Percentiles rank a stretch among this genome's conserved stretches.
phyloP scores from a whole-genome alignment of 2,888 invertebrate genomes.

The Drosophila trichaetosa region DNA sequence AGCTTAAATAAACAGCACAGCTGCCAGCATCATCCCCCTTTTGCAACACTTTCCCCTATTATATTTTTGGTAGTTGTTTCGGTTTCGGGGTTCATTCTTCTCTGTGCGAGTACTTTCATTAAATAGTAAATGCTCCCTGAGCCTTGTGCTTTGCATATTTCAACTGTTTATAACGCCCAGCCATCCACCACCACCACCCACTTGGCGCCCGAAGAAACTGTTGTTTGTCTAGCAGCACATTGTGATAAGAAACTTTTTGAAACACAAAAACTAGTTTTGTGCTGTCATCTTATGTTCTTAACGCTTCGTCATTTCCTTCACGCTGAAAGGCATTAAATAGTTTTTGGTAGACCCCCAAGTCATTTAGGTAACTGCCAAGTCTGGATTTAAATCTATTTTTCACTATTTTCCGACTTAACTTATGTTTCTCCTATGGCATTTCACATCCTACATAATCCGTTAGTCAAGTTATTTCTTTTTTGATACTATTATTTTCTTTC shows the following conservation, averaged over 20 bases:
- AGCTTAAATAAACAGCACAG: constrained; percentile 69
- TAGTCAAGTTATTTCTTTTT: not conserved
- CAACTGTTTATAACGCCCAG: constrained; percentile 51
- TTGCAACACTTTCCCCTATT: constrained; percentile 69
- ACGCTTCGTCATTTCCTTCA: constrained; percentile 57
- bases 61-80: constrained; percentile 37
- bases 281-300: constrained; percentile 55
- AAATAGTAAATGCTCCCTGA: constrained; percentile 62
- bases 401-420: not conserved
- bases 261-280: constrained; percentile 57
- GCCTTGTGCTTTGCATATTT: constrained; percentile 69
- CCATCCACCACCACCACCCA: not conserved
- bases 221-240: constrained; percentile 54
- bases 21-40: constrained; percentile 31
- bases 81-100: constrained; percentile 33
- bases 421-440: not conserved
- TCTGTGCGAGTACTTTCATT: constrained; percentile 68
- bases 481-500: not conserved
- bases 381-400: not conserved
- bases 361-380: not conserved
- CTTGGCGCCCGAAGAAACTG: constrained; percentile 12
- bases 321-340: constrained; percentile 12
- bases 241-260: constrained; percentile 60
- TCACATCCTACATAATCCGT: not conserved
- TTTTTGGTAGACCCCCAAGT: constrained; percentile 5